A percentile compares a stretch with the other conserved stretches of the same genome.
Evolutionary conservation across 1,140 invertebrate genomes (phyloP).

Genomic region (Drosophila auraria): DNA sequence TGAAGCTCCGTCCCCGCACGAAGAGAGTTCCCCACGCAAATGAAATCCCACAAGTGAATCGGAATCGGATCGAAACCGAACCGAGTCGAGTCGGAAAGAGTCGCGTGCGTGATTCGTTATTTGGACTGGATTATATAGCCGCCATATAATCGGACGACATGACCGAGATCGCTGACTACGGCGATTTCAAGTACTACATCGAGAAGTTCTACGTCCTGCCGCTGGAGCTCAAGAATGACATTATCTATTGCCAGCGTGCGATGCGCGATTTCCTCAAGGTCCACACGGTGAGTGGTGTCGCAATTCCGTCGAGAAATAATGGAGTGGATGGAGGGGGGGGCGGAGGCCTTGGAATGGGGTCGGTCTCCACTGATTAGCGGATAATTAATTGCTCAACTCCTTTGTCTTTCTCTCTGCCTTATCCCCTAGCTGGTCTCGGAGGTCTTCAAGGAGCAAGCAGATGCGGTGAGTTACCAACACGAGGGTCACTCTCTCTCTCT

Average conservation of each 20-base stretch:
- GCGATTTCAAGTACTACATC: constrained; percentile 66
- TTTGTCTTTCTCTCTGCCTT: constrained; percentile 7
- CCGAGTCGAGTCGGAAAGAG: constrained; percentile 7
- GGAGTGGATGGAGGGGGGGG: background rate
- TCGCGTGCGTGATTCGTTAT: constrained; percentile 26
- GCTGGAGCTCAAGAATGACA: constrained; percentile 77
- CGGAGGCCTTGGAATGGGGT: background rate
- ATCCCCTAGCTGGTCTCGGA: constrained; percentile 72
- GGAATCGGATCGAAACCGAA: constrained; percentile 13
- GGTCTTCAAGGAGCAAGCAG: constrained; percentile 72
- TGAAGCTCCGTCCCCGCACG: background rate
- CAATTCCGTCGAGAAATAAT: background rate
- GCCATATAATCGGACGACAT: constrained; percentile 32
- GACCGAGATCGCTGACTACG: constrained; percentile 20
- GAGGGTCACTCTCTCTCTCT: background rate
- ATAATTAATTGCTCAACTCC: constrained; percentile 12
- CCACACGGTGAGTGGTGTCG: constrained; percentile 69
- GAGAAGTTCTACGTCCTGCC: constrained; percentile 76
- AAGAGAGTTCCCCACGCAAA: constrained; percentile 3
- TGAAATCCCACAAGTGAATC: constrained; percentile 45
- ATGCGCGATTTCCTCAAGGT: constrained; percentile 79
- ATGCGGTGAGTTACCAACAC: constrained; percentile 69
- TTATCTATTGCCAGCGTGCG: constrained; percentile 81
- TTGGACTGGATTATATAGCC: constrained; percentile 17
- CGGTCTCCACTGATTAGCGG: background rate